These are phyloP conservation scores for Oreochromis niloticus DNA, from an alignment of 2,113 vertebrate genomes.

Conservation along the genomic window DNA sequence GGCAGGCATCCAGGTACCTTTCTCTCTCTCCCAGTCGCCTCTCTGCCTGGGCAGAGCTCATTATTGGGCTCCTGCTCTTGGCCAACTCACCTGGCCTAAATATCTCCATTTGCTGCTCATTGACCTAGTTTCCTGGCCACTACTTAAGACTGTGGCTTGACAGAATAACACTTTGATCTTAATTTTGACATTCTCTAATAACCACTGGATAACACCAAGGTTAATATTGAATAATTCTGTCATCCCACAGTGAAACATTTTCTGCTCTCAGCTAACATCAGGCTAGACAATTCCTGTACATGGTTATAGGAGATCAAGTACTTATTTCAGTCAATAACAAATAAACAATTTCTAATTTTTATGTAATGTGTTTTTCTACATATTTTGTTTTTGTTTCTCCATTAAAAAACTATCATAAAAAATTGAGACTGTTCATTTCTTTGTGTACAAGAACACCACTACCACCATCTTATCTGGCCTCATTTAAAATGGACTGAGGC, in stretches of 20 bases:
- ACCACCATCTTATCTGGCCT: no score
- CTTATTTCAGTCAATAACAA: background rate
- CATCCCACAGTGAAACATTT: background rate
- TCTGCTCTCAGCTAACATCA: background rate
- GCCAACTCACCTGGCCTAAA: no score
- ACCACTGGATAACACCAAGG: no score
- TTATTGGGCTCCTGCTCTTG: no score
- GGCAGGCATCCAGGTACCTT: no score
- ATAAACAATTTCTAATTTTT: background rate
- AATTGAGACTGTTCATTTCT: background rate
- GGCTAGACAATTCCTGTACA: background rate
- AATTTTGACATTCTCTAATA: no score
- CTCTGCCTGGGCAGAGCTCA: no score
- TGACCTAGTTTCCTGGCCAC: no score
- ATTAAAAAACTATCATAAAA: background rate
- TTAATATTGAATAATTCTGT: background rate
- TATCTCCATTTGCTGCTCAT: no score
- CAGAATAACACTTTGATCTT: no score
- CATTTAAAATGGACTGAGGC: background rate
- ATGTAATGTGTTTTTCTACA: background rate
- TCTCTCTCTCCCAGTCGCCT: no score
- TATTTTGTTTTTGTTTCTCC: background rate
- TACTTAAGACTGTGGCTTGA: no score
- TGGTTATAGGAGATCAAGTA: background rate
- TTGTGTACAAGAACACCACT: background rate